These are phyloP conservation scores for Vombatus ursinus DNA, from an alignment of 2,113 vertebrate species.

Conservation along the genomic window DNA sequence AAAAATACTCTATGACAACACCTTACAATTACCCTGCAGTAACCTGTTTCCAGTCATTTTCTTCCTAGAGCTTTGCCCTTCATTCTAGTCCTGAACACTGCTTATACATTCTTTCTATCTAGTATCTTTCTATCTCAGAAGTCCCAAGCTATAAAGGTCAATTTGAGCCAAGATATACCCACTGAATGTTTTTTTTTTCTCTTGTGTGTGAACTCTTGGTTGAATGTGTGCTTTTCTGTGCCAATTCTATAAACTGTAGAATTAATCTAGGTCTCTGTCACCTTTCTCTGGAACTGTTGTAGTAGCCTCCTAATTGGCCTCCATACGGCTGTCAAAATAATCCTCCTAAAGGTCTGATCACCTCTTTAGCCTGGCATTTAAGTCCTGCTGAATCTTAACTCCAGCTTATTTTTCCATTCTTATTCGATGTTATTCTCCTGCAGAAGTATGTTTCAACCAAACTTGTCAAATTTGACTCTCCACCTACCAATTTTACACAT, in stretches of 20 bases:
- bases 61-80: not conserved
- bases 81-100: not conserved
- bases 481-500: not conserved
- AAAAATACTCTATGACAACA: not conserved
- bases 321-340: not conserved
- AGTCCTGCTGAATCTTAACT: not conserved
- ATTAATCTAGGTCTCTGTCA: not conserved
- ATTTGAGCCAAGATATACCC: not conserved
- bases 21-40: not conserved
- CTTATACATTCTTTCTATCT: not conserved
- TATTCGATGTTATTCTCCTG: not conserved
- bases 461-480: not conserved
- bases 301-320: not conserved
- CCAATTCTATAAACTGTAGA: not conserved
- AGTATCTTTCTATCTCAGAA: not conserved
- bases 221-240: not conserved
- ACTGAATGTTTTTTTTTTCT: not conserved
- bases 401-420: not conserved
- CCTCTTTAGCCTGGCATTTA: not conserved
- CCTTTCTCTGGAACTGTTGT: not conserved
- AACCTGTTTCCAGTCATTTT: not conserved
- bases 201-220: not conserved
- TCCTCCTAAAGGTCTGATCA: not conserved
- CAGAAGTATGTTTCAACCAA: not conserved
- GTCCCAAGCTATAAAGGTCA: not conserved